These are phyloP conservation scores for Etheostoma perlongum DNA, from an alignment of 2,797 vertebrate genomes.

Conservation along the genomic window DNA sequence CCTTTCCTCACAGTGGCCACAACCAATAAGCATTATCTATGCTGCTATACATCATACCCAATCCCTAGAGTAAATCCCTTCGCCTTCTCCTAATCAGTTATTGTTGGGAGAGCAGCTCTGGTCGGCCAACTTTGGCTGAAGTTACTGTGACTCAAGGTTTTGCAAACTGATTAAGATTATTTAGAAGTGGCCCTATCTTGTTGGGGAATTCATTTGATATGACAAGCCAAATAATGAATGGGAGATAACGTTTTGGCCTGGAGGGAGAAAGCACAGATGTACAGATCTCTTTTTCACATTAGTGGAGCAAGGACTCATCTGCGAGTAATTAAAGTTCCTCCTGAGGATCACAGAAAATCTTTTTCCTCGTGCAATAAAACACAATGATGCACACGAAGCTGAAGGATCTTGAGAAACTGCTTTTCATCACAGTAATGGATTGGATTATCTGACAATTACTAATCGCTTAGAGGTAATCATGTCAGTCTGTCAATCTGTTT, in stretches of 20 bases:
- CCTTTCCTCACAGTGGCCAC: conserved; percentile 39
- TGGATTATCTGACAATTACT: conserved; percentile 51
- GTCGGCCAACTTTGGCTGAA: conserved; percentile 20
- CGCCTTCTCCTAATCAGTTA: conserved; percentile 35
- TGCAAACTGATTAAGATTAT: conserved; percentile 44
- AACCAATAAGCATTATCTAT: conserved; percentile 45
- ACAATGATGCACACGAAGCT: conserved; percentile 16
- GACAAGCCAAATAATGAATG: conserved; percentile 55
- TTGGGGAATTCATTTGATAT: conserved; percentile 42
- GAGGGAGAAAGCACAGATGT: conserved; percentile 37
- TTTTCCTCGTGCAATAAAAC: conserved; percentile 24
- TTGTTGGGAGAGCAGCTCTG: conserved; percentile 26
- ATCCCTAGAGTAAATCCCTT: conserved; percentile 21
- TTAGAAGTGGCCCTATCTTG: conserved; percentile 40
- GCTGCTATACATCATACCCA: conserved; percentile 41
- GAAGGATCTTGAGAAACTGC: conserved; percentile 7
- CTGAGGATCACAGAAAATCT: conserved; percentile 19
- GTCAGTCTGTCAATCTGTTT: conserved; percentile 24
- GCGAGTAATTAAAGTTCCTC: conserved; percentile 35
- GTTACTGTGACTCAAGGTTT: conserved; percentile 39
- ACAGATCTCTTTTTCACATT: conserved; percentile 17
- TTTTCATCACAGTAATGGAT: conserved; percentile 49
- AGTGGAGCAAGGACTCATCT: conserved; percentile 31
- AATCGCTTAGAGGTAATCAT: conserved; percentile 36
- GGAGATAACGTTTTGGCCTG: conserved; percentile 41